phyloP scores from a whole-genome alignment of 2,113 vertebrate species.

The Heloderma charlesbogerti region DNA sequence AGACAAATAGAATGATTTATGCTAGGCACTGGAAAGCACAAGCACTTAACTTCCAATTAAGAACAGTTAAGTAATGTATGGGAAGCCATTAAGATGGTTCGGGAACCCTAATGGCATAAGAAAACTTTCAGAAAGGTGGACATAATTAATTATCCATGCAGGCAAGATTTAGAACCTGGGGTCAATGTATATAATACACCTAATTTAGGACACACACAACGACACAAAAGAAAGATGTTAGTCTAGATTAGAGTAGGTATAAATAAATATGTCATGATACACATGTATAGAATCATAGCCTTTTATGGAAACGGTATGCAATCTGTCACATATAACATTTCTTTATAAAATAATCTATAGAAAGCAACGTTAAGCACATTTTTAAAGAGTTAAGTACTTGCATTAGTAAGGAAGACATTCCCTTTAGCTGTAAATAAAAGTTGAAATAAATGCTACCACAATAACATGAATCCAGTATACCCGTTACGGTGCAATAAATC shows the following conservation, averaged over 20 bases:
- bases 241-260: background rate
- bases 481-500: slow-evolving; percentile 51
- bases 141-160: background rate
- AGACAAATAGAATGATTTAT: background rate
- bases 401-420: slow-evolving; percentile 8
- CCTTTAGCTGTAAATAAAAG: slow-evolving; percentile 32
- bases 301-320: background rate
- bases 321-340: background rate
- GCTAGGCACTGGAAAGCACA: background rate
- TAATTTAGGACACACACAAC: background rate
- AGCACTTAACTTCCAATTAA: too few species aligned
- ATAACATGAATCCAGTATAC: slow-evolving; percentile 23
- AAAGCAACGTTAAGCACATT: background rate
- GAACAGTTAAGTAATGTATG: background rate
- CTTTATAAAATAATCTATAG: background rate
- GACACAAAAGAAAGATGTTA: background rate
- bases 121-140: background rate
- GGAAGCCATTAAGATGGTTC: background rate
- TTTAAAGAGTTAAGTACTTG: background rate
- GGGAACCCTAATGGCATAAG: background rate
- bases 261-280: too few species aligned
- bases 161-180: background rate
- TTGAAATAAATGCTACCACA: slow-evolving; percentile 2
- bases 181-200: background rate
- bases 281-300: background rate